Base-by-base conservation (phyloP, 2,888 invertebrate genomes). In the Resseliella maxima region DNA sequence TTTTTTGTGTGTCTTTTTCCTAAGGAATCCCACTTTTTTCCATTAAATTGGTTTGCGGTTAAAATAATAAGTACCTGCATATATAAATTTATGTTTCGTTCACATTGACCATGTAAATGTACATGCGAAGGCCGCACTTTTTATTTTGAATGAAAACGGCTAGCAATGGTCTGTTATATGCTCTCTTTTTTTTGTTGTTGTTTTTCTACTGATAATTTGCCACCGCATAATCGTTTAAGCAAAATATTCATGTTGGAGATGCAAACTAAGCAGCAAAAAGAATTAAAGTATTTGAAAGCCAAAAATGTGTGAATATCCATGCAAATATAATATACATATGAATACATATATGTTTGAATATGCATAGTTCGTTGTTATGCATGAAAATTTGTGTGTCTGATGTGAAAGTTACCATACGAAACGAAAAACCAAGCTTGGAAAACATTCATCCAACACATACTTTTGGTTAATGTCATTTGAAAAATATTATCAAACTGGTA, bases 21-120 rank as follows among this genome's bases (percentile, higher is more conserved):
- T n/a, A n/a, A n/a, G n/a, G n/a, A n/a, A n/a, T n/a, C n/a, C n/a
- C n/a, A n/a, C n/a, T n/a, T n/a, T n/a, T 59, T 59, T 2, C n/a
- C 31, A 35, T 72, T 15, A 72, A 72, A 72, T 72, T 72, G 72
- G 72, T 72, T 72, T 72, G 72, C 18, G 72, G 72, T 72, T 35
- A 15, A 72, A 50, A 72, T 72, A 12, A 72, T 31, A 72, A 31
- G 12, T 72, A 72, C 72, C 12, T 72, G 72, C 15, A 15, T 72
- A 1, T 72, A 3, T 2, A 8, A 31, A 12, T 35, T 18, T 12
- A 31, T 15, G n/a, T 24, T n/a, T 24, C 10, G 5, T 59, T 24
- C 21, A 18, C 15, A 3, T 50, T 50, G 10, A 5, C 59, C 24
- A 59, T 5, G 3, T 8, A 5, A n/a, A 10, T 59, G 59, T 3